Percentiles rank a stretch among this genome's conserved stretches.
Evolutionary conservation across 2,113 vertebrate species (phyloP).

Genomic region (Anoplopoma fimbria): DNA sequence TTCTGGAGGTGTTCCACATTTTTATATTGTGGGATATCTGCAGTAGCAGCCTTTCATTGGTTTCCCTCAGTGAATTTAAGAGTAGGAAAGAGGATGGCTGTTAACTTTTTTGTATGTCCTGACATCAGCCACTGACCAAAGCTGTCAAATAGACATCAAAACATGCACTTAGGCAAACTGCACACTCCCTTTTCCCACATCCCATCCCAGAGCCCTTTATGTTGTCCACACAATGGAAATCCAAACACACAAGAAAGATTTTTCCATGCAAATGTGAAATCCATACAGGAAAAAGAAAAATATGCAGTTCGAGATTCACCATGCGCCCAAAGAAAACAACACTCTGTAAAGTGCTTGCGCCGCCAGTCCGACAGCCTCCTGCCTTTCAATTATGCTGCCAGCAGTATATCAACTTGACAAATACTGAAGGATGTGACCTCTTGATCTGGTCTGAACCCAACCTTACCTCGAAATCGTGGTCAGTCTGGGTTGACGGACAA

Average conservation of each 20-base stretch:
- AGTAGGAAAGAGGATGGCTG: conserved; percentile 70
- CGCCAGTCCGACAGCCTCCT: conserved; percentile 68
- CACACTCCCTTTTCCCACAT: conserved; percentile 82
- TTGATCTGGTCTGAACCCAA: conserved; percentile 75
- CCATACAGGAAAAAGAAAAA: conserved; percentile 83
- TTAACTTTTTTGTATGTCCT: conserved; percentile 73
- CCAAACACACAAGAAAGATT: conserved; percentile 85
- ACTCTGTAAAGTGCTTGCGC: conserved; percentile 72
- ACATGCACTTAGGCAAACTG: conserved; percentile 83
- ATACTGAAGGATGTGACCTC: conserved; percentile 80
- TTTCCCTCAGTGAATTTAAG: conserved; percentile 77
- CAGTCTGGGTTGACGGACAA: conserved; percentile 59
- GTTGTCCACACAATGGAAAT: conserved; percentile 86
- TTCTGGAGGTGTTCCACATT: conserved; percentile 72
- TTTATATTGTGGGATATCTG: conserved; percentile 77
- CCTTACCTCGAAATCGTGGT: conserved; percentile 65
- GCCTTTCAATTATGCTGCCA: conserved; percentile 81
- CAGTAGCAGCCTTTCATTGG: conserved; percentile 76
- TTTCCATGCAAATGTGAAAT: conserved; percentile 87
- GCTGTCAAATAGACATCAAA: conserved; percentile 83
- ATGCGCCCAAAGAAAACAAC: conserved; percentile 80
- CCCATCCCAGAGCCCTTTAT: conserved; percentile 81
- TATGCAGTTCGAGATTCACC: conserved; percentile 78
- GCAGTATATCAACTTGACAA: conserved; percentile 81
- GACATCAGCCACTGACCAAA: conserved; percentile 81